These are phyloP conservation scores for Glaucopsyche alexis DNA, from an alignment of 2,888 invertebrate genomes.

Conservation along the genomic window DNA sequence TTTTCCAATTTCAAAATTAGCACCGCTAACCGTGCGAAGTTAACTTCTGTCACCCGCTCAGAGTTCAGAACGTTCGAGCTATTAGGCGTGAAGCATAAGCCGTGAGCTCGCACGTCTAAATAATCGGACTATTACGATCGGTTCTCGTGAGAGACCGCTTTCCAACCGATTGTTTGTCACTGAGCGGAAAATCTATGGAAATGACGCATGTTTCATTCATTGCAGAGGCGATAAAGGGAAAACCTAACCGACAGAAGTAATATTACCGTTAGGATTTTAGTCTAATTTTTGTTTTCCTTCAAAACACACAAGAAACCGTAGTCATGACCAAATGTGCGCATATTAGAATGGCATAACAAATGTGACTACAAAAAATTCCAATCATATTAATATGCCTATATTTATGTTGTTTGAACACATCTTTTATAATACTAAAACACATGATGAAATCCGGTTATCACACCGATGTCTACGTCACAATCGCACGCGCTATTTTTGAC, in stretches of 20 bases:
- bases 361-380: no score
- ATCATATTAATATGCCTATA: not conserved
- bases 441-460: not conserved
- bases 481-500: constrained; percentile 43
- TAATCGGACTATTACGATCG: constrained; percentile 41
- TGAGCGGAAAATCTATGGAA: constrained; percentile 34
- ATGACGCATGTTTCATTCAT: constrained; percentile 14
- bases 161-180: constrained; percentile 43
- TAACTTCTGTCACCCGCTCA: not conserved
- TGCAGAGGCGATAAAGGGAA: constrained; percentile 5
- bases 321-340: no score
- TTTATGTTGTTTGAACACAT: not conserved
- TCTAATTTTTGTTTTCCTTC: not conserved
- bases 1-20: not conserved
- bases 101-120: constrained; percentile 41
- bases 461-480: constrained; percentile 29
- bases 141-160: constrained; percentile 42
- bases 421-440: not conserved
- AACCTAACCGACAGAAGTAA: not conserved
- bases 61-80: not conserved
- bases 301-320: no score
- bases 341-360: no score
- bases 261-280: not conserved
- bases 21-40: not conserved
- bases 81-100: constrained; percentile 31